Base-by-base conservation (phyloP, 2,888 invertebrate genomes). In the Epirrhoe tristata region DNA sequence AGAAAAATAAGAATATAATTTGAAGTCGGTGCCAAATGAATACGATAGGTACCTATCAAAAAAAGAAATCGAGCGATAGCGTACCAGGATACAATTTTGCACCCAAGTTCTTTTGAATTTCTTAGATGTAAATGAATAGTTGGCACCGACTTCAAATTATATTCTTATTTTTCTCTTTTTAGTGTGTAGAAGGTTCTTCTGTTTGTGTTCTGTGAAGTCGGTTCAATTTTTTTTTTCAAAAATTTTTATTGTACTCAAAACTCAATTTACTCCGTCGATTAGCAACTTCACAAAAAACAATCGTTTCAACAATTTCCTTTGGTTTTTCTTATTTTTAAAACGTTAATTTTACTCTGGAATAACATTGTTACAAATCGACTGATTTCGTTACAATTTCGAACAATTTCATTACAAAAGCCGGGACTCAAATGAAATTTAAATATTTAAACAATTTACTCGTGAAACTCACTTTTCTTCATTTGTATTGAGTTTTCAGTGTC, bases 401-500 rank as follows among this genome's bases (percentile, higher is more conserved):
- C 56, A 60, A 46, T 70, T 66, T 63, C 63, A 64, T 48, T 64
- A 64, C 62, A 62, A 60, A 64, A 56, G 58, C 54, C 36, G 43
- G 50, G 31, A 12, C 48, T 50, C 58, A 60, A n/a, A 60, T 59
- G 59, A 65, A 50, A 65, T 62, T 70, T 65, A 63, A 70, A 67
- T 70, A 67, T 60, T 67, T 60, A 14, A 59, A 46, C 58, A 39
- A 54, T 56, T 58, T 14, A n/a, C 56, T 48, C 56, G 63, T 64
- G 53, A 53, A 66, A 66, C 52, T 61, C 52, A 58, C 51, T 58
- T 58, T 16, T 24, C 50, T 6, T 58, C 55, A 48, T 56, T 66
- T 36, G 31, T 53, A 63, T 63, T 63, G 52, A 63, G 57, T 59
- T 55, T 55, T 48, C 24, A 5, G 7, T 48, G 48, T 48, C 48